Evolutionary conservation across 2,113 vertebrate species (phyloP).

Genomic region (Myiagra hebetior): DNA sequence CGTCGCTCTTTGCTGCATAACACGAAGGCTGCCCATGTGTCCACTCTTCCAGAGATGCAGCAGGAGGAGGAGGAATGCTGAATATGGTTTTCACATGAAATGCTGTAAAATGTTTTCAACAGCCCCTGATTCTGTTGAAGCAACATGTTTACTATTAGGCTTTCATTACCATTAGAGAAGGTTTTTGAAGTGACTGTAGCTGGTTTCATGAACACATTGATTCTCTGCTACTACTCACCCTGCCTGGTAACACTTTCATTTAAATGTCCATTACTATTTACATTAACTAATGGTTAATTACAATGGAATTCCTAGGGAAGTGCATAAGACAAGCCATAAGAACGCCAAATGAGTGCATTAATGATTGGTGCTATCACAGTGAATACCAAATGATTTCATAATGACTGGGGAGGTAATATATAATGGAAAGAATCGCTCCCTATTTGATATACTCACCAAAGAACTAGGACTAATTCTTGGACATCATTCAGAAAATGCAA

Average conservation of each 20-base stretch:
- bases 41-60: background rate
- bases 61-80: background rate
- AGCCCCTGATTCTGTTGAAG: background rate
- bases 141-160: background rate
- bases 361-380: conserved; percentile 73
- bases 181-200: background rate
- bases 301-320: conserved; percentile 68
- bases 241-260: conserved; percentile 61
- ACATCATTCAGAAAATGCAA: conserved; percentile 52
- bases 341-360: conserved; percentile 73
- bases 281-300: conserved; percentile 77
- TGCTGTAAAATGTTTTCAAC: background rate
- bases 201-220: conserved; percentile 26
- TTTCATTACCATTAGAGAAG: background rate
- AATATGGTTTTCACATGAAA: background rate
- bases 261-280: conserved; percentile 74
- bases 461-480: conserved; percentile 63
- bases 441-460: conserved; percentile 63
- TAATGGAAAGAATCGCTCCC: conserved; percentile 64
- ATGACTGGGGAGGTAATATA: conserved; percentile 70
- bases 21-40: background rate
- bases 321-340: conserved; percentile 67
- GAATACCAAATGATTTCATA: conserved; percentile 77
- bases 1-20: rapidly evolving
- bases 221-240: conserved; percentile 53